phyloP scores from a whole-genome alignment of 2,113 vertebrate genomes.

The Myrmophylax atrothorax region DNA sequence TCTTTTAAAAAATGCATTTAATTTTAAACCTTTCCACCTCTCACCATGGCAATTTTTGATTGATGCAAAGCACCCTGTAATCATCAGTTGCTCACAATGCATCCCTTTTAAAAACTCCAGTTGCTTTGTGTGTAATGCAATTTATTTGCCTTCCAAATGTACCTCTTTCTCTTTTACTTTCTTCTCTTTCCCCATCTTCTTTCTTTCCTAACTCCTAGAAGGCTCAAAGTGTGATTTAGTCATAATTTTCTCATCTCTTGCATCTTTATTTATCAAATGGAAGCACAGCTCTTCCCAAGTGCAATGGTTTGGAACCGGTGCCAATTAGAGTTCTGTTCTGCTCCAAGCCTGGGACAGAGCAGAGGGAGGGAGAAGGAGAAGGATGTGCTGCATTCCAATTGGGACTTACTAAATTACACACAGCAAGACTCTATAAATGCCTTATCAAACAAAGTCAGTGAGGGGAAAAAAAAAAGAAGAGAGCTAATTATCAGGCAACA shows the following conservation, averaged over 20 bases:
- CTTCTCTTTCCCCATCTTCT: neutral
- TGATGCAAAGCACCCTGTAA: neutral
- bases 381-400: conserved; percentile 15
- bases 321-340: conserved; percentile 30
- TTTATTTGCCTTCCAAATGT: neutral
- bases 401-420: conserved; percentile 28
- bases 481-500: conserved; percentile 53
- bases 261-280: conserved; percentile 47
- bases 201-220: neutral
- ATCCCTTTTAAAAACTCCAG: neutral
- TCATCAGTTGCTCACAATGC: neutral
- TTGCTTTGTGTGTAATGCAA: neutral
- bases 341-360: conserved; percentile 24
- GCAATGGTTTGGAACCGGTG: conserved; percentile 40
- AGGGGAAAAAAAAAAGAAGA: neutral
- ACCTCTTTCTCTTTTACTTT: neutral
- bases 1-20: neutral
- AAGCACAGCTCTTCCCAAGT: conserved; percentile 5
- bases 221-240: conserved; percentile 27
- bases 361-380: neutral
- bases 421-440: conserved; percentile 25
- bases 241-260: conserved; percentile 21
- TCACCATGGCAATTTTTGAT: neutral
- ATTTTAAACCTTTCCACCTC: neutral
- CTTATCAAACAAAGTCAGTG: conserved; percentile 59